Base-by-base conservation (phyloP, 2,113 vertebrate genomes). In the Petaurus breviceps region DNA sequence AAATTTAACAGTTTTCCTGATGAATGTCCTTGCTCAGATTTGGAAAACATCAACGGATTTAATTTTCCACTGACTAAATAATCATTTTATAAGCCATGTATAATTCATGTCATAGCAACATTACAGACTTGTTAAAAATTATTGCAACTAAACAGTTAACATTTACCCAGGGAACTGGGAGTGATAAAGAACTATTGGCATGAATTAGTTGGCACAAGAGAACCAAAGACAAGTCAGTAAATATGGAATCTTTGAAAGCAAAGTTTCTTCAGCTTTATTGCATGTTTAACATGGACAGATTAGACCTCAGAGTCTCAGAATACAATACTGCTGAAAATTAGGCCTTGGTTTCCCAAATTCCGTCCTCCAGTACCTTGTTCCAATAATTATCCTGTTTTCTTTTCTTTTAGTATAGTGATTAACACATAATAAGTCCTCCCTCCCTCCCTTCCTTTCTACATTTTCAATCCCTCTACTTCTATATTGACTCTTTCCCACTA, bases 1-100 rank as follows among this genome's bases (percentile, higher is more conserved):
- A 98, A 99, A 99, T 98, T 98, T 97, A 99, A 98, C 97, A 98
- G 97, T 98, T 98, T 98, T 98, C 96, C 97, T 99, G 98, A 99
- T 98, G 98, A 98, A 99, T 98, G 98, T 98, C 98, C 98, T 98
- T 97, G 97, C 98, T 98, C 94, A 96, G 97, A 99, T 98, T 98
- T 99, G 96, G 98, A 98, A 99, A 99, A 99, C 98, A 98, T 98
- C 98, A 98, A 98, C 92, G 91, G 98, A 98, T 98, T 99, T 99
- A 98, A 99, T 99, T 99, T 99, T 98, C 98, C 97, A 98, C 98
- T 98, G 98, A 98, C 98, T 98, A 99, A 99, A 98, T 98, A 98
- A 98, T 99, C 97, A 98, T 98, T 98, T 98, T 98, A 98, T 98
- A 98, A 99, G 97, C 93, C 54, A 94, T 99, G 97, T 98, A 98